Conservation (phyloP, 2,888 invertebrate genomes). For the Crematogaster levior region DNA sequence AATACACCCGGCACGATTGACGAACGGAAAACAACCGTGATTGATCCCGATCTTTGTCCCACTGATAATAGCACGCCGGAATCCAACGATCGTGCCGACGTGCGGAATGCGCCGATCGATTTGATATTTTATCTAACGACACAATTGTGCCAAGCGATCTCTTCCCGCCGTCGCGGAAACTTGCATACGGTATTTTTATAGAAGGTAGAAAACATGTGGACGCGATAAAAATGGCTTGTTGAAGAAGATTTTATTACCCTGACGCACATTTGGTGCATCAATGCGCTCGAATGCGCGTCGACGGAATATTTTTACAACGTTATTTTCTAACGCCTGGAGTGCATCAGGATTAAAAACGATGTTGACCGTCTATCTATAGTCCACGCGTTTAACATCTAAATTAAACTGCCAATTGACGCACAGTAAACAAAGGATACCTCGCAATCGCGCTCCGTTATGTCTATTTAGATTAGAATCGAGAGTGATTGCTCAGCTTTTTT, state of each 20-base stretch:
- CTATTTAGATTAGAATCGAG: background rate
- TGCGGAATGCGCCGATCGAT: background rate
- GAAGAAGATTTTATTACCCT: background rate
- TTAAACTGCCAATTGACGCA: background rate
- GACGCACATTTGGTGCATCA: slow-evolving; percentile 10
- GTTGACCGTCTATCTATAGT: slow-evolving; percentile 26
- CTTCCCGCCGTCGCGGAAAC: background rate
- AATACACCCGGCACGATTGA: background rate
- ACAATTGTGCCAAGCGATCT: background rate
- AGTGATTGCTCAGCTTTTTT: background rate
- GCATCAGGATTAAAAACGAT: slow-evolving; percentile 22
- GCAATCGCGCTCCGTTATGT: background rate
- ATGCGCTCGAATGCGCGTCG: slow-evolving; percentile 17
- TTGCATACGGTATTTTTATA: background rate
- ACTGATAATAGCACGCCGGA: background rate
- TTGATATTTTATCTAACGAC: background rate
- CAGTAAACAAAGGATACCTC: background rate
- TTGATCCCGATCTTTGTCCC: background rate
- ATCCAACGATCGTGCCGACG: background rate
- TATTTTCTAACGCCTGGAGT: slow-evolving; percentile 18
- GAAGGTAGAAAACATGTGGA: background rate
- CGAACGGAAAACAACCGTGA: slow-evolving; percentile 3
- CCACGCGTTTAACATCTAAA: slow-evolving; percentile 14
- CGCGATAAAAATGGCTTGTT: background rate
- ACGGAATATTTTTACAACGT: slow-evolving; percentile 33